Base-by-base conservation (phyloP, 1,140 invertebrate genomes). In the Episyrphus balteatus region DNA sequence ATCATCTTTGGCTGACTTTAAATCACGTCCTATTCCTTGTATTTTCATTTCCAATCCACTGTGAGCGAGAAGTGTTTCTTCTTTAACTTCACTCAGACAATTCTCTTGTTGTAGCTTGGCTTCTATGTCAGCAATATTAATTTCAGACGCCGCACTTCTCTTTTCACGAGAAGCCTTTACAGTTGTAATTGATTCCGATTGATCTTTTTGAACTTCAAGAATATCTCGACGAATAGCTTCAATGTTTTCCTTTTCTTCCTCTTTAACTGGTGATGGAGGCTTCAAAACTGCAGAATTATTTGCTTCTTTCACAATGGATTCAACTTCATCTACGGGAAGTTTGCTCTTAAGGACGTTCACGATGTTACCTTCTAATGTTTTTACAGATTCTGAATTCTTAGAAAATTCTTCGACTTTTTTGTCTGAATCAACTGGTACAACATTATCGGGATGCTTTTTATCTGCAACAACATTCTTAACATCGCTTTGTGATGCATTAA, bases 221-320 rank as follows among this genome's bases (percentile, higher is more conserved):
- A 66, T 42, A 21, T 66, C 63, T 0, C 63, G 44, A 5, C 63
- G 46, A 31, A 66, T 66, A 17, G 63, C 59, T 33, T 66, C 63
- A 1, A 66, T 54, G 43, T 64, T 66, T 6, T 55, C 56, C 9
- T 51, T 52, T 7, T 55, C 52, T 43, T 21, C 9, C 12, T 43
- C 21, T 43, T 34, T 53, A 51, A n/a, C 46, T 57, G 7, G 30
- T 39, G 44, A 26, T 38, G 41, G 30, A 11, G 36, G 13, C 2
- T 49, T 41, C n/a, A 44, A 39, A 1, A 17, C n/a, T 32, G 41
- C 46, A 19, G 44, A 47, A 10, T 12, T 52, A 15, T 26, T 50
- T 0, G 26, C 1, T 10, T 52, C 49, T 13, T 26, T 32, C 33
- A 47, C 49, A 8, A 51, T 57, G 0, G 47, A 46, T 26, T 50